Conservation (phyloP, 2,797 vertebrate genomes). For the Ctenopoma multispine region DNA sequence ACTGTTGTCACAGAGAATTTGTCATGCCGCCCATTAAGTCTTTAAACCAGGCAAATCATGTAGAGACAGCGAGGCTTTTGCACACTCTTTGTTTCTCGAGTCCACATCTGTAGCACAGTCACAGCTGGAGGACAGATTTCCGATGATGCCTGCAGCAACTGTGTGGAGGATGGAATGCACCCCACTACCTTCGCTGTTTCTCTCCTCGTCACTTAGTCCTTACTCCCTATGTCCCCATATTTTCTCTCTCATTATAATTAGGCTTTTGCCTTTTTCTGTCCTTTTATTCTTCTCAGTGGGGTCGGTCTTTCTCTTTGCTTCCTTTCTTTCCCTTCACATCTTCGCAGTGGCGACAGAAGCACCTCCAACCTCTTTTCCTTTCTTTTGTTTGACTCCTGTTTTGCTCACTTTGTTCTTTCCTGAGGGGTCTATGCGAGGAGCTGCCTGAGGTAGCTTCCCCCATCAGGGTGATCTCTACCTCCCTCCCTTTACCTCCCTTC, state of each 20-base stretch:
- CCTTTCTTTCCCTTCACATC: slow-evolving; percentile 1
- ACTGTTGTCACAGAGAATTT: neutral
- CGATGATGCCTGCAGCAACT: slow-evolving; percentile 23
- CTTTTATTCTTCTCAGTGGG: slow-evolving; percentile 8
- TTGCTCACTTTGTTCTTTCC: slow-evolving; percentile 33
- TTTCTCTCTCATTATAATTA: slow-evolving; percentile 3
- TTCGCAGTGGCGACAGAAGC: slow-evolving; percentile 2
- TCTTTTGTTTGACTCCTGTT: slow-evolving; percentile 35
- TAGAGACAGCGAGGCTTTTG: slow-evolving; percentile 3
- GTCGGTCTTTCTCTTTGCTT: neutral
- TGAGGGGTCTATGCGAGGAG: slow-evolving; percentile 35
- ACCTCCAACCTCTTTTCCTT: slow-evolving; percentile 8
- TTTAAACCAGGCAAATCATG: slow-evolving; percentile 5
- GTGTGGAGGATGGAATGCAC: slow-evolving; percentile 3
- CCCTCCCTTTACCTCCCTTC: neutral
- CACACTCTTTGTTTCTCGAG: slow-evolving; percentile 14
- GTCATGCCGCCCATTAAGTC: neutral
- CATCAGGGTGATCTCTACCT: slow-evolving; percentile 22
- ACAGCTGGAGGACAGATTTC: slow-evolving; percentile 46
- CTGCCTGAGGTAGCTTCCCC: slow-evolving; percentile 38
- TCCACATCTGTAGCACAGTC: slow-evolving; percentile 18
- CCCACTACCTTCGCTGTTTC: slow-evolving; percentile 1
- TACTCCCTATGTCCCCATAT: slow-evolving; percentile 4
- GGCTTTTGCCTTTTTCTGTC: slow-evolving; percentile 1
- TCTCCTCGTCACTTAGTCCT: slow-evolving; percentile 8